Evolutionary conservation across 2,888 invertebrate genomes (phyloP), one percentile per base, ranked within the genome.

Genomic region (Cantharis rufa): DNA sequence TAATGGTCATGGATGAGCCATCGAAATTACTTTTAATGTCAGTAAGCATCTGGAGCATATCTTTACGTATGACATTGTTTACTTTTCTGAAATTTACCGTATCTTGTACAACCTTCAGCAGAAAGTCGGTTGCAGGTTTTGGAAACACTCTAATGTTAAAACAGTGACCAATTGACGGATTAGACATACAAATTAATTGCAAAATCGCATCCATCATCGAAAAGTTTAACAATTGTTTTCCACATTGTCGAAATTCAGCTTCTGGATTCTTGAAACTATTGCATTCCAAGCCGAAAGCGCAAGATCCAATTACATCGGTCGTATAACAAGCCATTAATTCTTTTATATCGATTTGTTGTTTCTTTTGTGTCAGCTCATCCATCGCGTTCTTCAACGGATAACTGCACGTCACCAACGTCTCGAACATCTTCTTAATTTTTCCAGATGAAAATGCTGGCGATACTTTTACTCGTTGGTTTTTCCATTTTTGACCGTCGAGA

Each of bases 221-320:
- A 0, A 80, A 21, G 13, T 32, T 32, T 0, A 48, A n/a, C 48
- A 48, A 0, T 48, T 76, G 75, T 27, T 76, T 73, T 2, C 79
- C 81, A 63, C 80, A 76, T 24, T 71, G 21, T 11, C 72, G 16
- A 83, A 91, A 91, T 76, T 90, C 89, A 0, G 90, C 88, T 74
- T 90, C 86, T 0, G 89, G 86, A 82, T 89, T 88, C 68, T 87
- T 86, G 70, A 91, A 89, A 28, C 90, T 89, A 81, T 91, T 89
- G 78, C 90, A 89, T 79, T 91, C 89, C 10, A 91, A 87, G 28
- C 91, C 91, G 82, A 91, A 91, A 16, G 90, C 91, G 68, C 90
- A 89, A 68, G 89, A 89, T 0, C 90, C 90, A 28, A 91, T 90
- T 0, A 90, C 89, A 81, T 91, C 90, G 10, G 89, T 89, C 1